Conservation (phyloP, 1,140 invertebrate species). For the Conus betulinus region DNA sequence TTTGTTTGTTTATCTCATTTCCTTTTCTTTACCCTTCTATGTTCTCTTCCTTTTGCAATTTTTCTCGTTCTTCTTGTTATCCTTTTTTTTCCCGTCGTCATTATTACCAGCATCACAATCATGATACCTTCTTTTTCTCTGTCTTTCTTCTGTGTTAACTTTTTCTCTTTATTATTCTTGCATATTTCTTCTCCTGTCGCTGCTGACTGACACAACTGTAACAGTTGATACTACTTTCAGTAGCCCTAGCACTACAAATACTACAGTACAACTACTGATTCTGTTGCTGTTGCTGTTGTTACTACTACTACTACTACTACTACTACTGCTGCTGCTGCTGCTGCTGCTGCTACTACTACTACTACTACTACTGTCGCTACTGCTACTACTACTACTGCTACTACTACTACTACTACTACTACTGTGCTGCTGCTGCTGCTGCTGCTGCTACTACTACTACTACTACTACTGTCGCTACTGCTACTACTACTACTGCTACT, state of each 20-base stretch:
- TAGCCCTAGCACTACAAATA: background rate
- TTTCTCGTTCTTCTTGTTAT: too few species aligned
- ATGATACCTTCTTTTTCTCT: too few species aligned
- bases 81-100: too few species aligned
- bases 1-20: too few species aligned
- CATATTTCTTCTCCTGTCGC: too few species aligned
- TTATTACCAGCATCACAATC: too few species aligned
- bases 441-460: background rate
- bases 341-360: background rate
- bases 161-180: too few species aligned
- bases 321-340: background rate
- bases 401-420: background rate
- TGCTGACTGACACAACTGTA: too few species aligned
- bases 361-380: background rate
- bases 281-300: background rate
- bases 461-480: background rate
- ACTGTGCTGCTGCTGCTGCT: background rate
- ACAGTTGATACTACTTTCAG: background rate
- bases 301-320: background rate
- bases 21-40: too few species aligned
- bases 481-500: too few species aligned
- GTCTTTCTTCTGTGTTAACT: too few species aligned
- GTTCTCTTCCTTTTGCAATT: too few species aligned
- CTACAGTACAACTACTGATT: background rate
- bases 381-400: slow-evolving; percentile 1